Evolutionary conservation across 2,113 vertebrate species (phyloP).

Genomic region (Mohoua ochrocephala): DNA sequence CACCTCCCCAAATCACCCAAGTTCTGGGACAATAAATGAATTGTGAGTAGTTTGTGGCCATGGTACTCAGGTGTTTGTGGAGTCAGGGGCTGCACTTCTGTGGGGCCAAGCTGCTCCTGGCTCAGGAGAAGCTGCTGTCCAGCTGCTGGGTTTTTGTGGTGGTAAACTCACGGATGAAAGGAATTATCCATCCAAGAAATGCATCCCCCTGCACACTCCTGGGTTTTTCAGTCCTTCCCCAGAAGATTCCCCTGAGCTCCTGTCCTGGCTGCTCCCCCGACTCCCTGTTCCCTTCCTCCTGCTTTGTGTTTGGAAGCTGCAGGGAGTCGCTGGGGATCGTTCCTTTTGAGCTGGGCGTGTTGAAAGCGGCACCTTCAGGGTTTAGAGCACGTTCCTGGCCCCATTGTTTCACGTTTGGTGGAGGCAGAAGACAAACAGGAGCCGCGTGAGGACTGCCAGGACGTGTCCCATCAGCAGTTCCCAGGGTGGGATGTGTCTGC

Average conservation of each 20-base stretch:
- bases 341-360: neutral
- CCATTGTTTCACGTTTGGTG: neutral
- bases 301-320: neutral
- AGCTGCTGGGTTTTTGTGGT: neutral
- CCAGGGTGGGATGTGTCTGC: neutral
- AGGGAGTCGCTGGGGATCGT: neutral
- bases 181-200: rapidly evolving
- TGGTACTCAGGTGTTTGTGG: neutral
- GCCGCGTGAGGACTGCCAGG: neutral
- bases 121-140: neutral
- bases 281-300: neutral
- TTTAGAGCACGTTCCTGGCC: neutral
- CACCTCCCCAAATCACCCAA: rapidly evolving
- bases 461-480: neutral
- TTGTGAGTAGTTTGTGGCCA: rapidly evolving
- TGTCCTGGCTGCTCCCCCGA: neutral
- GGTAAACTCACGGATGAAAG: rapidly evolving
- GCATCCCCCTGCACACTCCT: neutral
- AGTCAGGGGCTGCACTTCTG: rapidly evolving
- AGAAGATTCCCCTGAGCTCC: neutral
- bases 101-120: rapidly evolving
- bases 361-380: neutral
- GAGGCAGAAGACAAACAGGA: neutral
- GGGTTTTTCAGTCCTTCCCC: neutral
- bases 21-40: rapidly evolving